Evolutionary conservation across 2,113 vertebrate species (phyloP).

Genomic region (Choloepus hoffmanni): DNA sequence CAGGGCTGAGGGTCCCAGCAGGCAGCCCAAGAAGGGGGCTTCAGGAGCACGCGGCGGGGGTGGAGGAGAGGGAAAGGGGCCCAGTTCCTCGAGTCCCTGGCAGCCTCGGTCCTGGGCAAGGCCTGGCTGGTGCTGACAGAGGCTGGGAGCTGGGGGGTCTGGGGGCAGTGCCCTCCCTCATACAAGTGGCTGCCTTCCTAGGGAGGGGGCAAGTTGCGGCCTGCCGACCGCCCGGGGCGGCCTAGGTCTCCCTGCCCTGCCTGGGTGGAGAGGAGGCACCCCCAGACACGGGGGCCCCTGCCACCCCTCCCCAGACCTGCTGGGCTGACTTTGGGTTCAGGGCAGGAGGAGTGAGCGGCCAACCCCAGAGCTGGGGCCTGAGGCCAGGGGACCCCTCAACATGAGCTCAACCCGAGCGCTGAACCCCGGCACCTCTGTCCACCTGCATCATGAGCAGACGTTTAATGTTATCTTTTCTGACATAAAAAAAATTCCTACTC

Average conservation of each 20-base stretch:
- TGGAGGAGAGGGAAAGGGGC: not conserved
- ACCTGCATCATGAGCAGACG: not conserved
- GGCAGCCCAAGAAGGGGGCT: too few species aligned
- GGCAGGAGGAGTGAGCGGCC: not conserved
- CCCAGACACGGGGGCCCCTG: not conserved
- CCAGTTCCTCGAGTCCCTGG: not conserved
- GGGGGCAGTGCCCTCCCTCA: not conserved
- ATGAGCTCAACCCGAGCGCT: too few species aligned
- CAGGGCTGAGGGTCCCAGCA: too few species aligned
- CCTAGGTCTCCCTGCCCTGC: too few species aligned
- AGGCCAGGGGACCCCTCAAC: not conserved
- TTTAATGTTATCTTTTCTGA: not conserved
- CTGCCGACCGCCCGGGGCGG: too few species aligned
- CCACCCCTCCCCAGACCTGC: not conserved
- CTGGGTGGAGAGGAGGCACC: not conserved
- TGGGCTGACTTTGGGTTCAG: not conserved
- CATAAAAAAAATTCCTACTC: constrained; percentile 31
- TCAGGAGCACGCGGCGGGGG: not conserved
- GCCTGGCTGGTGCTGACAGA: not conserved
- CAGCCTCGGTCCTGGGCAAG: not conserved
- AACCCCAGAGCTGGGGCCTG: too few species aligned
- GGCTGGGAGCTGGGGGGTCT: not conserved
- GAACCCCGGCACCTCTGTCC: not conserved
- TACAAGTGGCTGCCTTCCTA: not conserved
- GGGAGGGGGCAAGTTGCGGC: not conserved